Conservation (phyloP, 1,140 invertebrate species). For the Rhagoletis pomonella region DNA sequence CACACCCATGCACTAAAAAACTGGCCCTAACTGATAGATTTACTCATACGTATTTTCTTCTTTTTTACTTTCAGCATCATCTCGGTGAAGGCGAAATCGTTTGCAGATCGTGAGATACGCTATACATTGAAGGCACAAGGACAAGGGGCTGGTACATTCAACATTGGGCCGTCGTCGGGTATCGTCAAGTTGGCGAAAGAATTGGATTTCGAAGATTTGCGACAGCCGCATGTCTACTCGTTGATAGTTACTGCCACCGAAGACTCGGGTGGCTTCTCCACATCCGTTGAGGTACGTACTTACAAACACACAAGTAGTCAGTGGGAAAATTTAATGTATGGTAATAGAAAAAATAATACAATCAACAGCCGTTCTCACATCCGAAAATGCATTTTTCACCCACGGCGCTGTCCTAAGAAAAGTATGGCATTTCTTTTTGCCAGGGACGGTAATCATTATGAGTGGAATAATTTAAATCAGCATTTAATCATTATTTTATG, state of each 20-base stretch:
- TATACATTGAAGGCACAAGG: slow-evolving; percentile 95
- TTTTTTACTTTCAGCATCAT: slow-evolving; percentile 80
- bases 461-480: too few species aligned
- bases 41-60: slow-evolving; percentile 21
- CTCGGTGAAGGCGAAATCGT: slow-evolving; percentile 96
- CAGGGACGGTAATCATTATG: too few species aligned
- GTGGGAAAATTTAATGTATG: background rate
- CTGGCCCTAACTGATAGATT: background rate
- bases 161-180: slow-evolving; percentile 93
- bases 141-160: slow-evolving; percentile 95
- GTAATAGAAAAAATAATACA: too few species aligned
- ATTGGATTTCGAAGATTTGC: slow-evolving; percentile 94
- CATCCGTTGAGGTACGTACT: slow-evolving; percentile 88
- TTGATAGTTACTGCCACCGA: slow-evolving; percentile 94
- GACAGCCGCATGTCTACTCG: slow-evolving; percentile 94
- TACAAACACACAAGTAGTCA: background rate
- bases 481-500: too few species aligned
- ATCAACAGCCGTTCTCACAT: background rate
- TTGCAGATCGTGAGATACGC: slow-evolving; percentile 94
- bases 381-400: too few species aligned
- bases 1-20: background rate
- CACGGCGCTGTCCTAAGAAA: too few species aligned
- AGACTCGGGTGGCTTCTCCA: slow-evolving; percentile 96
- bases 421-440: too few species aligned
- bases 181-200: slow-evolving; percentile 96